A percentile compares a stretch with the other conserved stretches of the same genome.
These are phyloP conservation scores for Apolygus lucorum DNA, from an alignment of 1,140 invertebrate species.

Conservation along the genomic window DNA sequence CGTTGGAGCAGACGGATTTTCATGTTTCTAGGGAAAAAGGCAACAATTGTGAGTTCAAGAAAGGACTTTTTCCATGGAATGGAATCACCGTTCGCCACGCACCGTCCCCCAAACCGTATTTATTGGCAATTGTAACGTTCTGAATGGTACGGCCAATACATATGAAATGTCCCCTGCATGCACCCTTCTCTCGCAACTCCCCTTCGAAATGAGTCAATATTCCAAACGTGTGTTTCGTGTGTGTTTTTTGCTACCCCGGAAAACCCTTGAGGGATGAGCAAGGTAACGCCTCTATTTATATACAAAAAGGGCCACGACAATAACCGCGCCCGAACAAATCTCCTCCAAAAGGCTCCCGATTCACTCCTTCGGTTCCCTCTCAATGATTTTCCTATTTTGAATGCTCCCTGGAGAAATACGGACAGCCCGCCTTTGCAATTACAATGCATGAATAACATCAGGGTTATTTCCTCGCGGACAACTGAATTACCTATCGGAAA, in stretches of 20 bases:
- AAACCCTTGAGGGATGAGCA: background rate
- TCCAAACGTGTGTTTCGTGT: background rate
- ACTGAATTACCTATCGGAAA: background rate
- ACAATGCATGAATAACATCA: slow-evolving; percentile 17
- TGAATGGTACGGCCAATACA: background rate
- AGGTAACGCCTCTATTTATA: background rate
- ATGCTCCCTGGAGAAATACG: slow-evolving; percentile 1
- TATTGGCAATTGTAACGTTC: background rate
- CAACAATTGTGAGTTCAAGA: too few species aligned
- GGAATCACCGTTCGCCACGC: too few species aligned
- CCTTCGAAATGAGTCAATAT: background rate
- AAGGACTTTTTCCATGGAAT: too few species aligned
- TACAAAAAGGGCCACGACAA: background rate
- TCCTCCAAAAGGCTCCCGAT: background rate
- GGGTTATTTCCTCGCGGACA: background rate
- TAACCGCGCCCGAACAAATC: background rate
- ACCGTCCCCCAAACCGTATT: background rate
- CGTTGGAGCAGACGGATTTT: too few species aligned
- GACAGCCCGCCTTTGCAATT: background rate
- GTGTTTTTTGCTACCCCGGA: background rate
- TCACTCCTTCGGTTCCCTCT: background rate
- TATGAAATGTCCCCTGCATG: background rate
- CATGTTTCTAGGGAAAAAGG: too few species aligned
- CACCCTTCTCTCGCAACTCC: background rate
- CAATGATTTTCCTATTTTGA: slow-evolving; percentile 16